phyloP scores from a whole-genome alignment of 92 coral and sea anemone species.

The Blastomussa wellsi region DNA sequence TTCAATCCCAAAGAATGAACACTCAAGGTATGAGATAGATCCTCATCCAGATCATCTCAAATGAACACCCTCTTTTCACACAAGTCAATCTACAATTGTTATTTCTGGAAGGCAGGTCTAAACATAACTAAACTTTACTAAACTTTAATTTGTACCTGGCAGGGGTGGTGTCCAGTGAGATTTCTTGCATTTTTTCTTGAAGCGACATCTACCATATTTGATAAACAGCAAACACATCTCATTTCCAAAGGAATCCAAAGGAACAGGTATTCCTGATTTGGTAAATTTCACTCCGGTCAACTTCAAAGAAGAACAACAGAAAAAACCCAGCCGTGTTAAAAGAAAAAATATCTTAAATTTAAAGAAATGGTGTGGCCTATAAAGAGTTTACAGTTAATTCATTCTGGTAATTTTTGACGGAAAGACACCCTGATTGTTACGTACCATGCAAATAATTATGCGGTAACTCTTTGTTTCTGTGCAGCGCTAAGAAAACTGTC shows the following conservation, averaged over 20 bases:
- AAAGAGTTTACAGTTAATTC: no score
- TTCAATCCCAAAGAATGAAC: no score
- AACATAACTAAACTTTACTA: neutral
- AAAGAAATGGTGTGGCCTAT: neutral
- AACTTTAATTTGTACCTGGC: conserved; percentile 60
- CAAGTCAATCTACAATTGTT: no score
- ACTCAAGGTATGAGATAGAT: no score
- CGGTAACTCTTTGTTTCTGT: neutral
- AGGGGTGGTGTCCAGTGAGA: conserved; percentile 87
- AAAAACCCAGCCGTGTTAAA: neutral
- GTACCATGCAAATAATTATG: neutral
- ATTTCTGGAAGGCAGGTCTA: neutral
- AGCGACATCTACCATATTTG: conserved; percentile 84
- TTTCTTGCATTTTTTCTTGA: conserved; percentile 67
- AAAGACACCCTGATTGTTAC: neutral
- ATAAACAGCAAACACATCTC: conserved; percentile 79
- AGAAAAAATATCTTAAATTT: no score
- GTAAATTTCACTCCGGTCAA: conserved; percentile 43
- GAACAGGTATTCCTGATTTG: conserved; percentile 64
- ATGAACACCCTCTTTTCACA: no score
- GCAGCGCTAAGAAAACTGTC: neutral
- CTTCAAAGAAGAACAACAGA: conserved; percentile 7
- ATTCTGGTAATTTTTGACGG: neutral
- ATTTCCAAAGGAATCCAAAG: conserved; percentile 60
- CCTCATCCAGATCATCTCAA: no score